phyloP scores from a whole-genome alignment of 2,113 vertebrate genomes.

The Paralichthys olivaceus region DNA sequence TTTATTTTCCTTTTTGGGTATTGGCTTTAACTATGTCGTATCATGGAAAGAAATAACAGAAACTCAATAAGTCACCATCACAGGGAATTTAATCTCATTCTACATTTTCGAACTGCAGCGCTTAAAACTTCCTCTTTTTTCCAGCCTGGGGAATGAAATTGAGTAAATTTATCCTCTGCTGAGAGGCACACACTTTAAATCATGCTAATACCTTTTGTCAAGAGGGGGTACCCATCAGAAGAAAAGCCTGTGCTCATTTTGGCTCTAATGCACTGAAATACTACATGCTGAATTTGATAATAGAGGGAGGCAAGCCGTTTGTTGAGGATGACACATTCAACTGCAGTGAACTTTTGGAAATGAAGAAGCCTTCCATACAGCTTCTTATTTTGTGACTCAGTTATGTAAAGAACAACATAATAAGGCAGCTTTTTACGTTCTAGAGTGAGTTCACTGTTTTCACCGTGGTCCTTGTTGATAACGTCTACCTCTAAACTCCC shows the following conservation, averaged over 20 bases:
- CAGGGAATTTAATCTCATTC: constrained; percentile 55
- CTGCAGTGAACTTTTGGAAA: background rate
- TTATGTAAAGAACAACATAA: background rate
- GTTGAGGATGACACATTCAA: constrained; percentile 4
- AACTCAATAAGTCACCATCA: constrained; percentile 51
- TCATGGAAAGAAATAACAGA: constrained; percentile 42
- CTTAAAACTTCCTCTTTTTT: constrained; percentile 42
- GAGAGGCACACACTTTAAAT: constrained; percentile 55
- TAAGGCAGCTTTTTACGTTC: background rate
- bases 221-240: constrained; percentile 41
- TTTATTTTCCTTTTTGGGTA: constrained; percentile 25
- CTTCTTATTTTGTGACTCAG: background rate
- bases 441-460: background rate
- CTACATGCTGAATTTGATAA: constrained; percentile 18
- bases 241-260: constrained; percentile 29
- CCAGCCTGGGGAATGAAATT: constrained; percentile 29
- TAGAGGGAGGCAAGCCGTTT: constrained; percentile 10
- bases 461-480: constrained; percentile 19
- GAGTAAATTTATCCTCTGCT: constrained; percentile 55
- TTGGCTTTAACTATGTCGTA: constrained; percentile 16
- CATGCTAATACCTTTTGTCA: constrained; percentile 64
- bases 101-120: constrained; percentile 37
- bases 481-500: constrained; percentile 12
- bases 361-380: background rate
- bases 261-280: constrained; percentile 14